Percentiles rank a stretch among this genome's conserved stretches.
Evolutionary conservation across 92 coral and sea anemone genomes (phyloP).

Genomic region (Porites lobata): DNA sequence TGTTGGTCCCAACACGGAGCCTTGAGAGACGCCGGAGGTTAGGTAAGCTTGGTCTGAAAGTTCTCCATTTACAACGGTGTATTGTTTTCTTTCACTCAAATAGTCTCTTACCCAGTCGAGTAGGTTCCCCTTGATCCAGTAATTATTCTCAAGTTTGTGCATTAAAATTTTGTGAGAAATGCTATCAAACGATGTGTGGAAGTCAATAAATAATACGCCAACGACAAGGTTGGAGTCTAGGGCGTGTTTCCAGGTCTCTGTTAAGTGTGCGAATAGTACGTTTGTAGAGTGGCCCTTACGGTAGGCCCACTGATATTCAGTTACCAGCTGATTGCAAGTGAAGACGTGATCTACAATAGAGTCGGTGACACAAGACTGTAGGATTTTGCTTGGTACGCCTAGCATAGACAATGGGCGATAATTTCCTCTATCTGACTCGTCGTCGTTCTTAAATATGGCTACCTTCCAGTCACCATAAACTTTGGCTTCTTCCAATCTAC

Average conservation of each 20-base stretch:
- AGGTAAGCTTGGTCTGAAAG: slow-evolving; percentile 5
- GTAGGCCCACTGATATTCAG: background rate
- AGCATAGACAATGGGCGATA: too few species aligned
- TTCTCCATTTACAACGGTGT: background rate
- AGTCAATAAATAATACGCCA: slow-evolving; percentile 49
- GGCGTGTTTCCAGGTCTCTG: slow-evolving; percentile 57
- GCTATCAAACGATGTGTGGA: slow-evolving; percentile 61
- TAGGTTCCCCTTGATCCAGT: slow-evolving; percentile 56
- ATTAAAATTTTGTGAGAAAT: slow-evolving; percentile 52
- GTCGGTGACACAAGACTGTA: too few species aligned
- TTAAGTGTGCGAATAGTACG: slow-evolving; percentile 21
- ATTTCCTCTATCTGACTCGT: too few species aligned
- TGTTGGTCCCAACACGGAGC: slow-evolving; percentile 9
- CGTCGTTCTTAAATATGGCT: too few species aligned
- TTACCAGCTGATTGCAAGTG: too few species aligned
- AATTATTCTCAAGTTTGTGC: slow-evolving; percentile 43
- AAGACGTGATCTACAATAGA: too few species aligned
- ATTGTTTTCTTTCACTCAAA: slow-evolving; percentile 27
- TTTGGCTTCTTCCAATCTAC: slow-evolving; percentile 20
- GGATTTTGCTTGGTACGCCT: too few species aligned
- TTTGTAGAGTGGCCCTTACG: slow-evolving; percentile 1
- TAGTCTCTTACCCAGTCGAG: slow-evolving; percentile 54
- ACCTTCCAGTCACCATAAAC: too few species aligned
- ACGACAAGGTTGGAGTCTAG: slow-evolving; percentile 51
- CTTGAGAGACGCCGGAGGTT: slow-evolving; percentile 11